Base-by-base conservation (phyloP, 2,797 vertebrate genomes). In the Bradypus variegatus region DNA sequence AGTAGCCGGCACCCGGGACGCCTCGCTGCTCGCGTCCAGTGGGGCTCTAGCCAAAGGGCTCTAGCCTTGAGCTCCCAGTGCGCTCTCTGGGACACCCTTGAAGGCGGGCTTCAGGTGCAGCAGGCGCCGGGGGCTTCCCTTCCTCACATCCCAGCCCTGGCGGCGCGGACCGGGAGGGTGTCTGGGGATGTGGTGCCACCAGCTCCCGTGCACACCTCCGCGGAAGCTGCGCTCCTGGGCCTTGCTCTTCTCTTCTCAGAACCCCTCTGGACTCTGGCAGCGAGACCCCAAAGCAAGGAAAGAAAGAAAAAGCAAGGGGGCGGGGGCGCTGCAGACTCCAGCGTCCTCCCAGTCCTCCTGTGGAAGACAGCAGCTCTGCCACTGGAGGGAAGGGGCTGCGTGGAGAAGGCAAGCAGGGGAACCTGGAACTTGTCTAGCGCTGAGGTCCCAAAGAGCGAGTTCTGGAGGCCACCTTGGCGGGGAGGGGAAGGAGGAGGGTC, bases 251-350 rank as follows among this genome's bases (percentile, higher is more conserved):
- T 88, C 67, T 76, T n/a, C 82, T 81, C 90, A n/a, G 84, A 93
- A 73, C 92, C 94, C 89, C 95, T 88, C 85, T 78, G 3, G 72
- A 86, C 72, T 88, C 94, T 45, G 48, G 91, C 90, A 87, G 96
- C 92, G 58, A 91, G 95, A 95, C 93, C 95, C 95, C 95, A 94
- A 90, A 95, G 88, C 94, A 19, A 36, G 77, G 87, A 88, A 93
- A 94, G 92, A 93, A 94, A 95, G 94, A 90, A 86, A 90, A 90
- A 78, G 94, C 92, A 79, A 90, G 88, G 94, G 92, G 95, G 94
- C 65, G 95, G 95, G 95, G 94, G 94, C 94, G 83, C 94, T 91
- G 95, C 95, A 92, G 95, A 90, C 94, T 95, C 94, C 76, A 5
- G 88, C 88, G 94, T 91, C 83, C 88, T 91, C 94, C 80, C 67